phyloP scores from a whole-genome alignment of 2,888 invertebrate genomes.

The Scrobipalpa costella region DNA sequence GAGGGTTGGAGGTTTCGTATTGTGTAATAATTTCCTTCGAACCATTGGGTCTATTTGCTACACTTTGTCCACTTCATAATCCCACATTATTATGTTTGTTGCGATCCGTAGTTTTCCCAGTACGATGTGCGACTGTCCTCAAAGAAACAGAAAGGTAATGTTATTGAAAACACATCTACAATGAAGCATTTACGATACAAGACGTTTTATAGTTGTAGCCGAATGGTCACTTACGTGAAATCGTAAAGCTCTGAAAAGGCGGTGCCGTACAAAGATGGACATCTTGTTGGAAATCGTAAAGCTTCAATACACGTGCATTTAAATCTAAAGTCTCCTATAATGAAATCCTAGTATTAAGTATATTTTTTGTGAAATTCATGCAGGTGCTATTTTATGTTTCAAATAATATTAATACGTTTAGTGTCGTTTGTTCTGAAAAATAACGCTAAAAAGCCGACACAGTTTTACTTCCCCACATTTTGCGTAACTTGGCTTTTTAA shows the following conservation, averaged over 20 bases:
- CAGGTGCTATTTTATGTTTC: too few species aligned
- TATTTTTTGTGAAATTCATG: too few species aligned
- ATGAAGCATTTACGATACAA: constrained; percentile 16
- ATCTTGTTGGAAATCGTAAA: constrained; percentile 20
- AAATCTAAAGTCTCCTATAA: not conserved
- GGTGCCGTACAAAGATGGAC: not conserved
- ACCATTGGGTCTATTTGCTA: constrained; percentile 14
- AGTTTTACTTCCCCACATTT: not conserved
- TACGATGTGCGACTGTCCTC: not conserved
- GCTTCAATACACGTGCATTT: not conserved
- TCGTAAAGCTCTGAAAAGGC: constrained; percentile 22
- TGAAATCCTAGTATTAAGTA: not conserved
- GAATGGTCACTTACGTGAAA: constrained; percentile 26
- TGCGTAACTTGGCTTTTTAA: not conserved
- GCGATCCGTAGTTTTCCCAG: not conserved
- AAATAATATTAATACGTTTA: too few species aligned
- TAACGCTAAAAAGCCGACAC: not conserved
- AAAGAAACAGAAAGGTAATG: not conserved
- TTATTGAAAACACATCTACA: not conserved
- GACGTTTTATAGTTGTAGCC: constrained; percentile 21
- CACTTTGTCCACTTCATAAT: constrained; percentile 12
- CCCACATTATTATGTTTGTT: not conserved
- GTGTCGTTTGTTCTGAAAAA: not conserved
- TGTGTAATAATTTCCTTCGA: constrained; percentile 23
- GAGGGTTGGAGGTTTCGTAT: constrained; percentile 38